A percentile compares a stretch with the other conserved stretches of the same genome.
Evolutionary conservation across 1,140 invertebrate species (phyloP).

Genomic region (Drosophila leontia): DNA sequence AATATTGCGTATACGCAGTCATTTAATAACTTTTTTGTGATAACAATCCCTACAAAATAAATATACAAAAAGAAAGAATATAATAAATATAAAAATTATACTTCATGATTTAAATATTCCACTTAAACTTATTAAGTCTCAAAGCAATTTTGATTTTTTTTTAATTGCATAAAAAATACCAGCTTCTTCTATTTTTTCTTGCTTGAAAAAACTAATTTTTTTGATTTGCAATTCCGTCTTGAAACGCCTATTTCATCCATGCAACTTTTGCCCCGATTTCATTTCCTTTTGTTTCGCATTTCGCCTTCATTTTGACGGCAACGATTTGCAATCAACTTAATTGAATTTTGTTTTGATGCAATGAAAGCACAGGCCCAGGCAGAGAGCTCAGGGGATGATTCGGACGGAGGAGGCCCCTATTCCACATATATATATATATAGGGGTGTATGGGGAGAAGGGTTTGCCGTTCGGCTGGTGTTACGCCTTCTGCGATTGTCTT

Average conservation of each 20-base stretch:
- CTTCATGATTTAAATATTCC: not conserved
- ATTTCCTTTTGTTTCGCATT: constrained; percentile 46
- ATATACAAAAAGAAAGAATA: not conserved
- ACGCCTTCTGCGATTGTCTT: constrained; percentile 69
- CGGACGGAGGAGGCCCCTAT: not conserved
- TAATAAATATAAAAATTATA: too few species aligned
- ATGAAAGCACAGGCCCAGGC: constrained; percentile 31
- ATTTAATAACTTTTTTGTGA: not conserved
- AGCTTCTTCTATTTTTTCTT: not conserved
- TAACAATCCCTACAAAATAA: not conserved
- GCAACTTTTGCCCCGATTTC: constrained; percentile 47
- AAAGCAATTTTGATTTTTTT: not conserved
- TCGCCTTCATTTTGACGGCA: constrained; percentile 44
- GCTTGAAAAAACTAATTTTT: not conserved
- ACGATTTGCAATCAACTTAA: constrained; percentile 80
- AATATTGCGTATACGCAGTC: not conserved
- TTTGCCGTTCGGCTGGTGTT: constrained; percentile 4
- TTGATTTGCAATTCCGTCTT: constrained; percentile 16
- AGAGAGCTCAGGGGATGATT: constrained; percentile 21
- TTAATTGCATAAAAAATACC: not conserved
- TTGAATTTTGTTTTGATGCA: constrained; percentile 77
- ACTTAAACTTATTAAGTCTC: not conserved
- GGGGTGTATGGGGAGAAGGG: not conserved
- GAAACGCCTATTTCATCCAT: constrained; percentile 27
- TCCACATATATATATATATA: not conserved